Evolutionary conservation across 1,140 invertebrate genomes (phyloP), one percentile per base, ranked within the genome.

Genomic region (Apis laboriosa): DNA sequence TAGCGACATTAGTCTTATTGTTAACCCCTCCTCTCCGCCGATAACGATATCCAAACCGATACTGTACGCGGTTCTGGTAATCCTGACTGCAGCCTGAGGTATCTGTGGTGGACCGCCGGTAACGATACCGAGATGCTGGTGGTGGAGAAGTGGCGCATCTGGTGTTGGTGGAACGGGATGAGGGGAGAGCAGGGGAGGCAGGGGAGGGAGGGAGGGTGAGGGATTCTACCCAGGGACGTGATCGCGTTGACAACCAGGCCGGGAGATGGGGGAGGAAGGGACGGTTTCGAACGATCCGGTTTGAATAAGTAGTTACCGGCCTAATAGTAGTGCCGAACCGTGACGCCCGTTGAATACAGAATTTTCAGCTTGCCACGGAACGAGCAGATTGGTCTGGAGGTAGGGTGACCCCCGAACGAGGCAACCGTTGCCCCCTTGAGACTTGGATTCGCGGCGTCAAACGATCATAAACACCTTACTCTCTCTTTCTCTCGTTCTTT

Each of bases 291-390:
- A 83, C 90, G 90, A 92, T 93, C 86, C 91, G 86, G 90, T 91
- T 93, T 93, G 92, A 93, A 94, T 93, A 93, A 93, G 92, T 93
- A 94, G 92, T 93, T 93, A 93, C 91, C 86, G 81, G 89, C 86
- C 89, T 93, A 93, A 93, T 93, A 92, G 91, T 85, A 87, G 85
- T 89, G 87, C 90, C 83, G 92, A 90, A 91, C 91, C 84, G 83
- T 90, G 89, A 93, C 92, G 92, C 78, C 83, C 73, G 77, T 83
- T 90, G 92, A 93, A 93, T 94, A 92, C 92, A 77, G 77, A 93
- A 92, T 92, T 86, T 89, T 84, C 84, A 53, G 71, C 68, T 61
- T 68, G 82, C 56, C 77, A 53, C 72, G 73, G 58, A 60, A 43
- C 74, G 58, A 83, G 78, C 86, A 85, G 87, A 85, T 88, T 88